Evolutionary conservation across 2,797 vertebrate genomes (phyloP).

Genomic region (Pseudochirops cupreus): DNA sequence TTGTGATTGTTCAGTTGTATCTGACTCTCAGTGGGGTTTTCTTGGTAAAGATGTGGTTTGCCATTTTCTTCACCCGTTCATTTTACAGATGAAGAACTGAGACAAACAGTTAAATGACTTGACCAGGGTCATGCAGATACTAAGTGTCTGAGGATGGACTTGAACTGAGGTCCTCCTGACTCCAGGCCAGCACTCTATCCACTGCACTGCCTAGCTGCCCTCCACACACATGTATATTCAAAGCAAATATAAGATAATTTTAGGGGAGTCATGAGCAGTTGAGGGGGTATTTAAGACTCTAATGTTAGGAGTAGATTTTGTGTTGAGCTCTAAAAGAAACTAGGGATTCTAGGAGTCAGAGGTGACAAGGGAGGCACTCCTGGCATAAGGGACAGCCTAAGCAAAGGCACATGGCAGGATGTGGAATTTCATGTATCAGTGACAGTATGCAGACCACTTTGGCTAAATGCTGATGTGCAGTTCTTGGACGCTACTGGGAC

Average conservation of each 20-base stretch:
- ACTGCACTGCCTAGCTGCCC: not conserved
- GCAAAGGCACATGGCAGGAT: not conserved
- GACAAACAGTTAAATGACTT: not conserved
- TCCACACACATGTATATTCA: not conserved
- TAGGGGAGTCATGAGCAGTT: not conserved
- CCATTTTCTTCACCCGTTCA: not conserved
- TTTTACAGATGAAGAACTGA: not conserved
- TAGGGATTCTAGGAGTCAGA: not conserved
- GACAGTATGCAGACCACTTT: not conserved
- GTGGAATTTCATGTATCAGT: not conserved
- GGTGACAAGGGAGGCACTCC: not conserved
- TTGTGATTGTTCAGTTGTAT: not conserved
- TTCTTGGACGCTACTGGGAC: not conserved
- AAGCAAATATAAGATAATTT: not conserved
- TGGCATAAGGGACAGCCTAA: not conserved
- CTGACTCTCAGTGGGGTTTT: not conserved
- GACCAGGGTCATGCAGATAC: not conserved
- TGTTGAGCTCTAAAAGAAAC: not conserved
- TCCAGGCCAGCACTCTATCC: not conserved
- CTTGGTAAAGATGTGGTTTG: not conserved
- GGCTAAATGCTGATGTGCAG: not conserved
- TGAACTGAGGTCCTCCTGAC: not conserved
- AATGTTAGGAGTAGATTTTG: not conserved
- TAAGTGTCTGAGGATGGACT: not conserved
- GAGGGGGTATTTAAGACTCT: not conserved